phyloP scores from a whole-genome alignment of 2,888 invertebrate genomes.

The Leptarthrus brevirostris region DNA sequence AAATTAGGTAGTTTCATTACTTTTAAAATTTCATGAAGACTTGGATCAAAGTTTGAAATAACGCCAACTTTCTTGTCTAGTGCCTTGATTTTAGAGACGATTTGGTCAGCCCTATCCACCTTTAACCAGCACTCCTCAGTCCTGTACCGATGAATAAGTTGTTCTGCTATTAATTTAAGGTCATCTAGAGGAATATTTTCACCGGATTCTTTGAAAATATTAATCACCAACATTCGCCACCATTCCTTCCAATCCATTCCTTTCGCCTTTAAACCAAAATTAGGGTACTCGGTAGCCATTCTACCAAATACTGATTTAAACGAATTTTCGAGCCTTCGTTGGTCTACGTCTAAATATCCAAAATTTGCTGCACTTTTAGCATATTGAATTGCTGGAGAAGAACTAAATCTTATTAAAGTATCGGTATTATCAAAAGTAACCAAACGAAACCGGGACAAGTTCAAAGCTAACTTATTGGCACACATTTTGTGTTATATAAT shows the following conservation, averaged over 20 bases:
- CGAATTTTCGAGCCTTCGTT: constrained; percentile 64
- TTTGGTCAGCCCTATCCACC: constrained; percentile 72
- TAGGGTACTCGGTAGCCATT: constrained; percentile 77
- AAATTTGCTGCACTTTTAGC: constrained; percentile 74
- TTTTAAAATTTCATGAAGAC: constrained; percentile 75
- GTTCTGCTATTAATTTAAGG: constrained; percentile 68
- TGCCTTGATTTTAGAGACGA: constrained; percentile 69
- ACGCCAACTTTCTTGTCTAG: constrained; percentile 73
- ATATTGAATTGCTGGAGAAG: constrained; percentile 78
- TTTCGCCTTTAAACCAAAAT: constrained; percentile 79
- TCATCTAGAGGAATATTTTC: constrained; percentile 56
- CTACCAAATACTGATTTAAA: constrained; percentile 74
- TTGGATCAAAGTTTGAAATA: constrained; percentile 90
- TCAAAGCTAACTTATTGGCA: constrained; percentile 51
- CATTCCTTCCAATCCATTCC: constrained; percentile 78
- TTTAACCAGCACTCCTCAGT: constrained; percentile 79
- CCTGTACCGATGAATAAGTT: constrained; percentile 76
- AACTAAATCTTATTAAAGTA: constrained; percentile 80
- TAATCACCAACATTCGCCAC: constrained; percentile 74
- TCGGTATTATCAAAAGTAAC: constrained; percentile 92
- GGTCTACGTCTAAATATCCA: constrained; percentile 68
- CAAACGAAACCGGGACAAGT: constrained; percentile 66
- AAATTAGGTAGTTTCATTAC: constrained; percentile 76
- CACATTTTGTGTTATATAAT: constrained; percentile 34
- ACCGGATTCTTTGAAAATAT: constrained; percentile 59